These are phyloP conservation scores for Anaspis maculata DNA, from an alignment of 2,888 invertebrate species.

Conservation along the genomic window DNA sequence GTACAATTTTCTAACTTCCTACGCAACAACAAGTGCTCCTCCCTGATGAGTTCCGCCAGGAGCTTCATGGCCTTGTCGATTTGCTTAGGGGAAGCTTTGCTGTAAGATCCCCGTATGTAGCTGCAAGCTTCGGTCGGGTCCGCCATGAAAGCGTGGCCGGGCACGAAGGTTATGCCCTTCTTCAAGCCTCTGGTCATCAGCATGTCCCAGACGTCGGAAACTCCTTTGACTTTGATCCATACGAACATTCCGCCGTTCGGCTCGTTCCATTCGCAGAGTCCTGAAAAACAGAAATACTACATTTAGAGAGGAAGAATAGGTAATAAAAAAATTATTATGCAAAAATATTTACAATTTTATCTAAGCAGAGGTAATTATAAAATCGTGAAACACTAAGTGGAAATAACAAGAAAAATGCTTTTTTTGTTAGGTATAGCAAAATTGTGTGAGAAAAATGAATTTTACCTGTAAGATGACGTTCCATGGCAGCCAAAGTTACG, in stretches of 20 bases:
- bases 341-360: no score
- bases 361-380: no score
- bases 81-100: conserved; percentile 55
- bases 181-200: conserved; percentile 59
- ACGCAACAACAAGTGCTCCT: conserved; percentile 46
- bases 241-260: conserved; percentile 72
- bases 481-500: conserved; percentile 50
- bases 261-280: conserved; percentile 55
- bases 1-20: conserved; percentile 38
- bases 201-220: conserved; percentile 66
- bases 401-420: no score
- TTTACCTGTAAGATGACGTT: conserved; percentile 50
- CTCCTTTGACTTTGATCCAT: conserved; percentile 61
- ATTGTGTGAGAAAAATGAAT: no score
- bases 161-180: conserved; percentile 61
- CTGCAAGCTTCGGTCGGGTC: conserved; percentile 55
- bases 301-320: no score
- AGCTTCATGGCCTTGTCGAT: conserved; percentile 55
- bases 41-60: conserved; percentile 52
- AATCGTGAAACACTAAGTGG: no score
- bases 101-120: conserved; percentile 63
- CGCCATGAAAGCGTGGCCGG: conserved; percentile 65
- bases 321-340: no score
- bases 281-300: no score
- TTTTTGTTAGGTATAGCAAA: no score